These are phyloP conservation scores for Gastrophysa polygoni DNA, from an alignment of 2,888 invertebrate genomes.

Conservation along the genomic window DNA sequence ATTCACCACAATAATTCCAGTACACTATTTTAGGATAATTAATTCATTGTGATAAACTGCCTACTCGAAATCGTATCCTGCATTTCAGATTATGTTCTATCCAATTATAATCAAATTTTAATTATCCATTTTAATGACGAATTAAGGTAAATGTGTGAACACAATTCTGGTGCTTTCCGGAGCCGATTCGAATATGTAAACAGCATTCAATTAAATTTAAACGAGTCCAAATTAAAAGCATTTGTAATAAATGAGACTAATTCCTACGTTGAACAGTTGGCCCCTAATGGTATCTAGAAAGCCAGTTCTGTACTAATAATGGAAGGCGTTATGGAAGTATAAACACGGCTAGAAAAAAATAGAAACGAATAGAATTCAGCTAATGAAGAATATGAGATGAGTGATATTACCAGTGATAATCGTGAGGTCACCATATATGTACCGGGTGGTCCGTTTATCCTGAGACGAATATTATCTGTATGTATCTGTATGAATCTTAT, in stretches of 20 bases:
- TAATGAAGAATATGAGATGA: too few relatives aligned
- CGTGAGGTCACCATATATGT: too few relatives aligned
- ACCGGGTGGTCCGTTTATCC: too few relatives aligned
- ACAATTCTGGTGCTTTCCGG: slow-evolving; percentile 10
- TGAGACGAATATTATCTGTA: too few relatives aligned
- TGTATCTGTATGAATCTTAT: too few relatives aligned
- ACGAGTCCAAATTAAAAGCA: slow-evolving; percentile 23
- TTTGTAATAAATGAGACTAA: slow-evolving; percentile 16
- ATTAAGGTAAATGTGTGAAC: slow-evolving; percentile 20
- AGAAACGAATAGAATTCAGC: too few relatives aligned
- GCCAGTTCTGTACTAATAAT: background rate
- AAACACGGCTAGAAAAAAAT: background rate
- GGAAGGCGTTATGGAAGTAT: background rate
- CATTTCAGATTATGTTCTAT: background rate
- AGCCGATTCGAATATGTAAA: slow-evolving; percentile 20
- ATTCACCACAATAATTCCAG: too few relatives aligned
- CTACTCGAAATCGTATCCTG: background rate
- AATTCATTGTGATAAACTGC: background rate
- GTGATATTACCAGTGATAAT: too few relatives aligned
- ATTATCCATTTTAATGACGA: slow-evolving; percentile 17
- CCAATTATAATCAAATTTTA: slow-evolving; percentile 12
- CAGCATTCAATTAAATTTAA: slow-evolving; percentile 28
- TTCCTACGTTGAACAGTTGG: slow-evolving; percentile 19
- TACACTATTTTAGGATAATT: background rate
- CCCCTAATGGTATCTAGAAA: background rate